Conservation (phyloP, 1,140 invertebrate genomes). For the Drosophila fuyamai region DNA sequence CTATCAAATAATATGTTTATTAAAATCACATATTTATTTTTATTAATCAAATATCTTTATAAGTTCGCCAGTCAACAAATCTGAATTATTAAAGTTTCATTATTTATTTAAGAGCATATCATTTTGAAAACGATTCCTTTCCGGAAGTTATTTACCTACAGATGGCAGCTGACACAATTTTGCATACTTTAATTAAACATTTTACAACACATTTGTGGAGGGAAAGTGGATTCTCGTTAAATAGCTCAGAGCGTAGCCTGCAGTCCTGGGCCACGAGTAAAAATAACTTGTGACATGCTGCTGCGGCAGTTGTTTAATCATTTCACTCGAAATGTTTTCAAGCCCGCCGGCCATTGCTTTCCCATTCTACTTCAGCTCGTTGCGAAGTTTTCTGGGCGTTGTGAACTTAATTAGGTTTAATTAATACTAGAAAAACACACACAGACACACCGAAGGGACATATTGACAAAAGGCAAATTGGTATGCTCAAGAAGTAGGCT, state of each 20-base stretch:
- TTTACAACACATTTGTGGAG: slow-evolving; percentile 37
- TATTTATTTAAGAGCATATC: background rate
- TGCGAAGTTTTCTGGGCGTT: slow-evolving; percentile 18
- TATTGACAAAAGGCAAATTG: slow-evolving; percentile 68
- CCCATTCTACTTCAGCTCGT: background rate
- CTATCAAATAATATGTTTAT: no score
- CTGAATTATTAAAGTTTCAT: background rate
- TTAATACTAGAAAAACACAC: slow-evolving; percentile 69
- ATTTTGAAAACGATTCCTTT: slow-evolving; percentile 9
- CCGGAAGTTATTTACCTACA: slow-evolving; percentile 67
- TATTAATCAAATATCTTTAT: background rate
- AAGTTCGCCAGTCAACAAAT: background rate
- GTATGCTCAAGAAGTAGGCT: slow-evolving; percentile 36
- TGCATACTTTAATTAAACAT: slow-evolving; percentile 77
- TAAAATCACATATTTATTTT: no score
- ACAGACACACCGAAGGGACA: slow-evolving; percentile 3
- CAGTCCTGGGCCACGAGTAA: slow-evolving; percentile 48
- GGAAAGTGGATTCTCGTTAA: slow-evolving; percentile 65
- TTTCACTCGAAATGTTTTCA: slow-evolving; percentile 55
- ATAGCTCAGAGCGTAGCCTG: slow-evolving; percentile 64
- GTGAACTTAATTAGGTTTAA: slow-evolving; percentile 77
- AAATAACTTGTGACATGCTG: slow-evolving; percentile 43
- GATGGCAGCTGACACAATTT: slow-evolving; percentile 68
- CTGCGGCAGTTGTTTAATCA: slow-evolving; percentile 43
- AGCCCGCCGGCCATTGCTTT: slow-evolving; percentile 19